phyloP scores from a whole-genome alignment of 2,888 invertebrate genomes.

The Xestia c-nigrum region DNA sequence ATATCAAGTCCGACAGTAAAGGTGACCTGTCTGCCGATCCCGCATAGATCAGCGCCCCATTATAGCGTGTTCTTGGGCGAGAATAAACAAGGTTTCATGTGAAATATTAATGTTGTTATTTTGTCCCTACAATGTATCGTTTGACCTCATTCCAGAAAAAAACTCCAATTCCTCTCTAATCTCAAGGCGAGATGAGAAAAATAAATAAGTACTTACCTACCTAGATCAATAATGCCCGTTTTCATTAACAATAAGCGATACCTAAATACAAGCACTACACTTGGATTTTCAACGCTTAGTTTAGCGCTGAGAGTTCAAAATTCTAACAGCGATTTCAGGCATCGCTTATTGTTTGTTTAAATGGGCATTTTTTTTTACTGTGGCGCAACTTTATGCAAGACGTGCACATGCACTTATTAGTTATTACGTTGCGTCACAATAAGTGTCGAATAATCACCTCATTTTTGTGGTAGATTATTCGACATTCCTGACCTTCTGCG shows the following conservation, averaged over 20 bases:
- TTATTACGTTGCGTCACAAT: slow-evolving; percentile 11
- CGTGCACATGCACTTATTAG: not conserved
- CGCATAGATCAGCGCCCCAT: slow-evolving; percentile 12
- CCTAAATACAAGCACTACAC: not conserved
- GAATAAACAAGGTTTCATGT: slow-evolving; percentile 34
- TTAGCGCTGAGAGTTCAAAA: not conserved
- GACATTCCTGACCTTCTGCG: too few relatives aligned
- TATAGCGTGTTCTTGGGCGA: slow-evolving; percentile 38
- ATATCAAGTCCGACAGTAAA: slow-evolving; percentile 12
- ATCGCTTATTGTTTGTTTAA: not conserved
- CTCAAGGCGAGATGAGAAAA: slow-evolving; percentile 23
- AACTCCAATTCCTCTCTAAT: slow-evolving; percentile 17
- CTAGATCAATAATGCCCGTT: not conserved
- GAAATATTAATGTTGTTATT: slow-evolving; percentile 40
- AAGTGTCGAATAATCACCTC: slow-evolving; percentile 4
- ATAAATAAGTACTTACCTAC: not conserved
- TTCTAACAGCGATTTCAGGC: not conserved
- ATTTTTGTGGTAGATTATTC: not conserved
- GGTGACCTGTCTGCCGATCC: slow-evolving; percentile 33
- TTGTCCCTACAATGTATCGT: slow-evolving; percentile 5
- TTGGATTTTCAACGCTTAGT: not conserved
- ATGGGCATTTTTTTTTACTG: not conserved
- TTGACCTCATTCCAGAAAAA: slow-evolving; percentile 54
- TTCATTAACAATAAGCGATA: not conserved
- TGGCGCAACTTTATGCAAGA: slow-evolving; percentile 18